Base-by-base conservation (phyloP, 1,140 invertebrate species). In the Camponotus pennsylvanicus region DNA sequence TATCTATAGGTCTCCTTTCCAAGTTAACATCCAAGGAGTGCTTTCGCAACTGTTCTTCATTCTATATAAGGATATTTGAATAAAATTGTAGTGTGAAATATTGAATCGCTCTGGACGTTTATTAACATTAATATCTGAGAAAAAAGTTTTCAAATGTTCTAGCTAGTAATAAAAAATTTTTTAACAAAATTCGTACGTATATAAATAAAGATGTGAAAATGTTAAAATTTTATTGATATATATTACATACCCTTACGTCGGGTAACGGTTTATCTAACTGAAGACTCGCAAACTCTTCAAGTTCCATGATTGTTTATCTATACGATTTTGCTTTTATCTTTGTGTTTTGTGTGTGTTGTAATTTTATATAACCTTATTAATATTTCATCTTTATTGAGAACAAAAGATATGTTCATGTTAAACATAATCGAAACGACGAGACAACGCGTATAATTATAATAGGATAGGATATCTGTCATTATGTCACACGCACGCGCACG, bases 251-350 rank as follows among this genome's bases (percentile, higher is more conserved):
- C 63, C 87, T 89, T 21, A 86, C 7, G 21, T 91, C 88, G 15
- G 79, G 34, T 18, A 91, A 40, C 3, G 90, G 91, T 63, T 84
- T 92, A 63, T 94, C 94, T 75, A 94, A 87, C 40, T 93, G 91
- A 71, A 94, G 87, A 79, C 88, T 93, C 11, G 88, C 88, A 77
- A 93, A 93, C 18, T 94, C 92, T 70, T 93, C 91, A 59, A 86
- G 59, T 27, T 92, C 76, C 90, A 92, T 92, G 57, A 67, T 76
- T 59, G 11, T 34, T 42, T 27, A 11, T 7, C 32, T 18, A 64
- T 45, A 8, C 3, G 40, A 63, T 32, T 49, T 34, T 11, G 27
- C 13, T 32, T 67, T 27, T 52, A 11, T 34, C 49, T 64, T 49
- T 69, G 15, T 52, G 63, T 49, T 34, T 37, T 5, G 21, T 21